Base-by-base conservation (phyloP, 1,140 invertebrate species). In the Thaumetopoea pityocampa region DNA sequence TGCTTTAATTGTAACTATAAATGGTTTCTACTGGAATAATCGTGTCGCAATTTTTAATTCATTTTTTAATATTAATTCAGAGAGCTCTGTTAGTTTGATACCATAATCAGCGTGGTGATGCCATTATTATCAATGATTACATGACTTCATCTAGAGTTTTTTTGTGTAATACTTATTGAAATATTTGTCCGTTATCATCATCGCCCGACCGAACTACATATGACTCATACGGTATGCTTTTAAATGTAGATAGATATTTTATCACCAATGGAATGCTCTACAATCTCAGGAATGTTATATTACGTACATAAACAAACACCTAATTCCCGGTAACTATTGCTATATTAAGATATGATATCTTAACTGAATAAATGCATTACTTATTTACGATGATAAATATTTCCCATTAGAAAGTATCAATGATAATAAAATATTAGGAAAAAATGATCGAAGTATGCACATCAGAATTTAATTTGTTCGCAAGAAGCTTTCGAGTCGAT, bases 71-170 rank as follows among this genome's bases (percentile, higher is more conserved):
- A n/a, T n/a, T n/a, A n/a, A n/a, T n/a, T n/a, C n/a, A n/a, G n/a
- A n/a, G n/a, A n/a, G n/a, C n/a, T n/a, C n/a, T n/a, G n/a, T n/a
- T n/a, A n/a, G n/a, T n/a, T n/a, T n/a, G n/a, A n/a, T n/a, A n/a
- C n/a, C n/a, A n/a, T n/a, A n/a, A n/a, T n/a, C n/a, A n/a, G n/a
- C n/a, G n/a, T n/a, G 37, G 18, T 41, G 37, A 41, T 32, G 37
- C 37, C 28, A 41, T 24, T 41, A 22, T 18, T 44, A 51, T 51
- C 28, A 36, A 34, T 42, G 30, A 56, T 62, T 65, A 49, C 38
- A 53, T 65, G 65, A 68, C 50, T 61, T 61, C 63, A 64, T 55
- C 51, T 23, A 33, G 11, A 28, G 38, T 47, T 61, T 67, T 61
- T 65, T 61, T 65, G 45, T 47, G 33, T 49, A 51, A 56, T 50